Base-by-base conservation (phyloP, 2,888 invertebrate genomes). In the Stomorhina lunata region DNA sequence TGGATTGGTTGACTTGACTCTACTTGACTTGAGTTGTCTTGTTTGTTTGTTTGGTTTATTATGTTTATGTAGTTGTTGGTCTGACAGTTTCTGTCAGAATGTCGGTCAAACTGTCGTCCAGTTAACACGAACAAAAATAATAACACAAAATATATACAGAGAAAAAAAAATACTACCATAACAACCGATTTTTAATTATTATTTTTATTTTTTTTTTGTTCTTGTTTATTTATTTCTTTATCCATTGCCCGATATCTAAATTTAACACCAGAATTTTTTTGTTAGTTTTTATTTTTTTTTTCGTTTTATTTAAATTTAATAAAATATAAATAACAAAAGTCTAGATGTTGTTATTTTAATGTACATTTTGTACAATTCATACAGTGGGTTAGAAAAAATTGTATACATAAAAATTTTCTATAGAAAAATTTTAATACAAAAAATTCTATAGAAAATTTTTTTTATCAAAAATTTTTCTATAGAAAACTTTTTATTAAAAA, bases 231-330 rank as follows among this genome's bases (percentile, higher is more conserved):
- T 59, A 57, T 63, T n/a, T n/a, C n/a, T n/a, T 37, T 63, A 55
- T 75, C 27, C 27, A 37, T 55, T n/a, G n/a, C 40, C 40, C 29
- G 40, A 72, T 34, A 32, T 50, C 48, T 43, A 34, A 55, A 59
- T 68, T 76, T 68, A 48, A n/a, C n/a, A n/a, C n/a, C n/a, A 76
- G 48, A 37, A 76, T 76, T 29, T 10, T 29, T 69, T 25, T 63
- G 17, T 63, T 63, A 45, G 17, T 45, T 20, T 20, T 45, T 48
- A 12, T 27, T 40, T 25, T 40, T 50, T 53, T 50, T 20, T 61
- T 29, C 20, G 32, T 45, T 63, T 32, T 25, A 48, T 45, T 71
- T 48, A 45, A 34, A 34, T 59, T 71, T 71, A 48, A 55, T 40
- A 68, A n/a, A n/a, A 53, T 68, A 40, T 37, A 63, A 53, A 27